These are phyloP conservation scores for Lerema accius DNA, from an alignment of 1,140 invertebrate genomes.

Conservation along the genomic window DNA sequence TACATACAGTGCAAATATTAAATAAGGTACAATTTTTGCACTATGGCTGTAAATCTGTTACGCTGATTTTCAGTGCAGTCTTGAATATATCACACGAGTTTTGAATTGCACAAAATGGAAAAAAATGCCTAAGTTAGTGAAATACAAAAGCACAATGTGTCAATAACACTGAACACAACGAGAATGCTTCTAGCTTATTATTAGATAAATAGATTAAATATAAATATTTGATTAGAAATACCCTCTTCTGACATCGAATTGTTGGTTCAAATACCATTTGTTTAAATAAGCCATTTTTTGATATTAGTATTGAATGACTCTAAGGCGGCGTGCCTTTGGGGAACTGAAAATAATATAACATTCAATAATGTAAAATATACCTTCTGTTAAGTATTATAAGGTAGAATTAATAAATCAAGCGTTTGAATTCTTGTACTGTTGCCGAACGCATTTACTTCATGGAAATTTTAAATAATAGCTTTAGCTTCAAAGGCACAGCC, in stretches of 20 bases:
- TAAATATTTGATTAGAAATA: not conserved
- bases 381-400: too few relatives aligned
- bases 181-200: conserved; percentile 2
- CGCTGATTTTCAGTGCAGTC: not conserved
- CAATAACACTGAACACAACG: not conserved
- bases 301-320: not conserved
- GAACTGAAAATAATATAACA: too few relatives aligned
- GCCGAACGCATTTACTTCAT: too few relatives aligned
- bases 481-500: not conserved
- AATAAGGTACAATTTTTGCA: not conserved
- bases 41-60: not conserved
- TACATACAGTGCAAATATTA: not conserved
- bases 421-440: too few relatives aligned
- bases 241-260: not conserved
- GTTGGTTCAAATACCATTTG: not conserved
- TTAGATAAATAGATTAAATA: not conserved
- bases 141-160: not conserved
- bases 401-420: too few relatives aligned
- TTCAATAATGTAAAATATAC: too few relatives aligned
- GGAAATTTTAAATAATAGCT: too few relatives aligned
- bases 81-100: not conserved
- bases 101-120: not conserved
- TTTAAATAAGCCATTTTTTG: not conserved
- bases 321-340: not conserved
- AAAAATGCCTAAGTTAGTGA: not conserved